These are phyloP conservation scores for Oncorhynchus clarkii DNA, from an alignment of 2,113 vertebrate genomes.

Conservation along the genomic window DNA sequence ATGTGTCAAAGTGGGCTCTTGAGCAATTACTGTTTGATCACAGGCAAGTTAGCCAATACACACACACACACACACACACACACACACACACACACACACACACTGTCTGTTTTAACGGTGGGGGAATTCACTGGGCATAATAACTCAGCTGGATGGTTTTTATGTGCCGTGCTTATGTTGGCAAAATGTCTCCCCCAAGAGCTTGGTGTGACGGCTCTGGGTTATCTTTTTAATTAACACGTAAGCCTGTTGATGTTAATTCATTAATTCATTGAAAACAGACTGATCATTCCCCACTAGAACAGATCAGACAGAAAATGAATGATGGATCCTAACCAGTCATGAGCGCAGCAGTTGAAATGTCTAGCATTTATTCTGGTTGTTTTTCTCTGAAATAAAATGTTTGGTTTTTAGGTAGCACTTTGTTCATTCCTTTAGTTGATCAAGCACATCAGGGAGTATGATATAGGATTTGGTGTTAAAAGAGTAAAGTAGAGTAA, in stretches of 20 bases:
- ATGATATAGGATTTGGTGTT: no score
- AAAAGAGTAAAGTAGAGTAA: no score
- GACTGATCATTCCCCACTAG: slow-evolving; percentile 57
- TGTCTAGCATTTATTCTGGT: not conserved
- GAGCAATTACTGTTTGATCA: slow-evolving; percentile 62
- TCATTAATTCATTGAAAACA: slow-evolving; percentile 51
- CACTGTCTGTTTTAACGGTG: slow-evolving; percentile 36
- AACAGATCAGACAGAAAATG: slow-evolving; percentile 51
- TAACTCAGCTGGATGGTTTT: slow-evolving; percentile 1
- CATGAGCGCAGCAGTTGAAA: not conserved
- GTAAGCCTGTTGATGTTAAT: slow-evolving; percentile 64
- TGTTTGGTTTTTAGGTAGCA: not conserved
- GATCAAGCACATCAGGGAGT: not conserved
- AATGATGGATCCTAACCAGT: not conserved
- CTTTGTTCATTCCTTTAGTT: no score
- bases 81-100: not conserved
- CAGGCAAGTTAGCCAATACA: slow-evolving; percentile 50
- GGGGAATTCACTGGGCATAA: slow-evolving; percentile 40
- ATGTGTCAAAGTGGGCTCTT: slow-evolving; percentile 44
- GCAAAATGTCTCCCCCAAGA: slow-evolving; percentile 55
- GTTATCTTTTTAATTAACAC: slow-evolving; percentile 73
- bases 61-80: no score
- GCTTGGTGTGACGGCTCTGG: slow-evolving; percentile 47
- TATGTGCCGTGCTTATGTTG: no score
- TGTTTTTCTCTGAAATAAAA: not conserved